Base-by-base conservation (phyloP, 2,113 vertebrate genomes). In the Dinomys branickii region DNA sequence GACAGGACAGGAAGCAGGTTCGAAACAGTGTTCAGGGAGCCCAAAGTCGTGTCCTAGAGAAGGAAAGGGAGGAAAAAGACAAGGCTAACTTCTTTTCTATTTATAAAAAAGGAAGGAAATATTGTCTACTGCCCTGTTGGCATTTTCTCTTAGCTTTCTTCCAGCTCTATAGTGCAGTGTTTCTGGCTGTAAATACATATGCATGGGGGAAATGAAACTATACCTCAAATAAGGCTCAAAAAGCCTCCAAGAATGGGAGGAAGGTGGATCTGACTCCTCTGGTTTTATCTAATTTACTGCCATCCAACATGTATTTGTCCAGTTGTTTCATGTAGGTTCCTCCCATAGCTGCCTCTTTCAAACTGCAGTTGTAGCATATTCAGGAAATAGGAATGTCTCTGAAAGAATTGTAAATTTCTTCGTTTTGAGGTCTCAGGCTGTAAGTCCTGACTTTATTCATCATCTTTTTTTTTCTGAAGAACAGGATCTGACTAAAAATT, bases 401-500 rank as follows among this genome's bases (percentile, higher is more conserved):
- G 47, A 81, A 41, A 77, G 75, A 80, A 82, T 4, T 61, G 41
- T 84, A 61, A 63, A 47, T 86, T 91, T 88, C 56, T 22, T 67
- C 33, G 33, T 81, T 96, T 92, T 78, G 87, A 94, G 63, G 67
- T 73, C 56, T 85, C 67, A 69, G 71, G 73, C 13, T 56, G 52
- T 80, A 67, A 41, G 65, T 89, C 44, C 81, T 88, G 65, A 52
- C 50, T 41, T 59, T 30, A 77, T 44, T 95, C 56, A 81, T 67
- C 78, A 7, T 35, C 12, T 80, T 35, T 33, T 52, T 50, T 52
- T 82, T 75, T 63, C 65, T 63, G 58, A 97, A 75, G 86, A 44
- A 56, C 56, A 94, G 67, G 73, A 80, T 89, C 83, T 89, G n/a
- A 91, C 58, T 38, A 8, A 56, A 92, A 85, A 54, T 88, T 94